Evolutionary conservation across 2,113 vertebrate species (phyloP).

Genomic region (Bathybates hornii): DNA sequence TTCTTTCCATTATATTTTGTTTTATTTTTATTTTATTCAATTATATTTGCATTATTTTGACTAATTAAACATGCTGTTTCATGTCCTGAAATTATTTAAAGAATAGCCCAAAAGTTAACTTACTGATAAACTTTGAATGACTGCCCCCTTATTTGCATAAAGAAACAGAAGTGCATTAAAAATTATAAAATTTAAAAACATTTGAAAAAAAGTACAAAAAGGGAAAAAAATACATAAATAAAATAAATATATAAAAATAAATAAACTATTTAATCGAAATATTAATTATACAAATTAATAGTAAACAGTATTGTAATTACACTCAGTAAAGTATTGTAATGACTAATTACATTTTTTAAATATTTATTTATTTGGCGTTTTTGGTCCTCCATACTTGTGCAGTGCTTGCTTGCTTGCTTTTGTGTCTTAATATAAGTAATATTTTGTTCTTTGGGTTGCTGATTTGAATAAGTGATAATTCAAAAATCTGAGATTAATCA

Average conservation of each 20-base stretch:
- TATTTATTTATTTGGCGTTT: background rate
- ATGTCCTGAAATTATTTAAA: background rate
- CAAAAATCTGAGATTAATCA: background rate
- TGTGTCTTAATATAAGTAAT: background rate
- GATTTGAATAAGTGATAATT: background rate
- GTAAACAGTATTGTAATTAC: background rate
- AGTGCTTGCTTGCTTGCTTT: background rate
- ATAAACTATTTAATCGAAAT: rapidly evolving
- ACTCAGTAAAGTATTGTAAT: background rate
- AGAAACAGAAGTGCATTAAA: background rate
- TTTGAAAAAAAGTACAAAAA: background rate
- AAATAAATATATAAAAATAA: background rate
- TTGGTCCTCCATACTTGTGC: rapidly evolving
- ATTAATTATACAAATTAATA: background rate
- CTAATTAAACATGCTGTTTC: background rate
- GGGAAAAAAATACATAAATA: background rate
- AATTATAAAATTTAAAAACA: rapidly evolving
- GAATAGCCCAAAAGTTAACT: background rate
- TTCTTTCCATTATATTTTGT: background rate
- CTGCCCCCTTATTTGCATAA: background rate
- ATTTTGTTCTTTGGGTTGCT: background rate
- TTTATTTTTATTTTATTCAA: background rate
- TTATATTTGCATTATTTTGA: rapidly evolving
- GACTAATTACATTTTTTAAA: rapidly evolving
- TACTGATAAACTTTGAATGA: background rate